Evolutionary conservation across 2,888 invertebrate genomes (phyloP).

Genomic region (Orthosia incerta): DNA sequence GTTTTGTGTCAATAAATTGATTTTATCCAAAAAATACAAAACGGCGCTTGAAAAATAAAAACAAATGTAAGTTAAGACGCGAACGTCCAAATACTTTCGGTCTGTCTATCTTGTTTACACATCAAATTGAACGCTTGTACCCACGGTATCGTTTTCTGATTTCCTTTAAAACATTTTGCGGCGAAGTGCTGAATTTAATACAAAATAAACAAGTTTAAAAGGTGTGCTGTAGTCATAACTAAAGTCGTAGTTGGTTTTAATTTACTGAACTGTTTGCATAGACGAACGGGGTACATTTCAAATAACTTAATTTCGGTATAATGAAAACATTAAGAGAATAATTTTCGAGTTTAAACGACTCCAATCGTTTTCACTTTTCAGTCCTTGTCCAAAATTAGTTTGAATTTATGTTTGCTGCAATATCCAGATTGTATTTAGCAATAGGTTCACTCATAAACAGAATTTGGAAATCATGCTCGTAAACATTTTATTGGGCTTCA

Average conservation of each 20-base stretch:
- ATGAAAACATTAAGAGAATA: constrained; percentile 12
- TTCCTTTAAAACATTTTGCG: constrained; percentile 28
- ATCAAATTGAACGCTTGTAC: constrained; percentile 62
- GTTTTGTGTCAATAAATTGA: constrained; percentile 20
- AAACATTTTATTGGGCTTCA: constrained; percentile 81
- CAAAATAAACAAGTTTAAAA: constrained; percentile 16
- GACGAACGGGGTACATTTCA: background rate
- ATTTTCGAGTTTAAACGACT: constrained; percentile 15
- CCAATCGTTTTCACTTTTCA: constrained; percentile 17
- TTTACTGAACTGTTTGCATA: constrained; percentile 3
- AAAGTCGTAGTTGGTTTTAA: constrained; percentile 4
- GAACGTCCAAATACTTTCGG: constrained; percentile 34
- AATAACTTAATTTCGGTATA: constrained; percentile 23
- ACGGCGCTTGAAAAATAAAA: constrained; percentile 39
- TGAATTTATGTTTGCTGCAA: constrained; percentile 46
- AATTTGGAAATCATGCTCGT: constrained; percentile 79
- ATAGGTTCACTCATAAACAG: constrained; percentile 66
- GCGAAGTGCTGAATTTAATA: constrained; percentile 9
- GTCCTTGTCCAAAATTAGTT: constrained; percentile 26
- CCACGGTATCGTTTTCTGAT: constrained; percentile 46
- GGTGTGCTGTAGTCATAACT: background rate
- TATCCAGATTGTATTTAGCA: constrained; percentile 63
- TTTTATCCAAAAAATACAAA: constrained; percentile 40
- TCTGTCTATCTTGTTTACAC: constrained; percentile 62
- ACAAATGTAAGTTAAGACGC: constrained; percentile 31